Base-by-base conservation (phyloP, 37 sponge, comb jelly and placozoan genomes). In the Halichondria panicea region DNA sequence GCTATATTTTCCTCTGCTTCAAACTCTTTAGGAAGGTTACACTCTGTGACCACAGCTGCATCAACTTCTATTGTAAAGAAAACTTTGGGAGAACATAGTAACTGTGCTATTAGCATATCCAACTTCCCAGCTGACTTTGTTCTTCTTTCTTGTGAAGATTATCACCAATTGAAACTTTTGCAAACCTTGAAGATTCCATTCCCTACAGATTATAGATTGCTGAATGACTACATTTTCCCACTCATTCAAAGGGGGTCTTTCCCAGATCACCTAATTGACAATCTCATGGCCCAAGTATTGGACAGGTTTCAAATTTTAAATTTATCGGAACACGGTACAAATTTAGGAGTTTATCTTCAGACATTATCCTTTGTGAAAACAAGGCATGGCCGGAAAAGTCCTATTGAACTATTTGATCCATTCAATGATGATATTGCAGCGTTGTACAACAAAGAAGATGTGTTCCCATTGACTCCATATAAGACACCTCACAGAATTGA, bases 391-490 rank as follows among this genome's bases (percentile, higher is more conserved):
- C n/a, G n/a, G n/a, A n/a, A n/a, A n/a, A n/a, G n/a, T 80, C 33
- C 15, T 48, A 7, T 33, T 12, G 0, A 11, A 42, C 5, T 13
- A 45, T 69, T 52, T 19, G 63, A 68, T 54, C 81, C 81, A 59
- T 66, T 32, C 1, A 40, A 70, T 60, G 4, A 13, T 31, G 62
- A 43, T 21, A 44, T 80, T 25, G 0, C 3, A 31, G 58, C 22
- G 21, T 63, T 80, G 33, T 80, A 32, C 48, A 56, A 59, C 19
- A 32, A 30, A 22, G 81, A 80, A 42, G 46, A 35, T 27, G 81
- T 80, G 3, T 80, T 80, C 70, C 81, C 81, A 3, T 6, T 41
- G 22, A 31, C n/a, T 19, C 70, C 71, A 28, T 80, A 61, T 56
- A 4, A 30, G 28, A 12, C 11, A 1, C 8, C 12, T 24, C 58